These are phyloP conservation scores for Botrylloides violaceus DNA, from an alignment of 23 tunicate species.

Conservation along the genomic window DNA sequence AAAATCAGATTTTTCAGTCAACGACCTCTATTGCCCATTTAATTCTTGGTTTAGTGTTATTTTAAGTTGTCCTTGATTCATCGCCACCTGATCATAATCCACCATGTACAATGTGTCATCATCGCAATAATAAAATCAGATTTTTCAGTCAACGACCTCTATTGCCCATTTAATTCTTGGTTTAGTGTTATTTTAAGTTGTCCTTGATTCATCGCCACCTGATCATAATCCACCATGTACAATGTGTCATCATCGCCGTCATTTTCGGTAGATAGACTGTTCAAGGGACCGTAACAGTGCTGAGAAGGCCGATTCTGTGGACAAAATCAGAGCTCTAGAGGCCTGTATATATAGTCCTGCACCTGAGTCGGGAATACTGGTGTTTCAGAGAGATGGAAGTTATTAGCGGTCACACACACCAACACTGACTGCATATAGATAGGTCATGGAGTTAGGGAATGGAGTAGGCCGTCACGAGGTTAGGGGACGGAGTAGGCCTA, in stretches of 20 bases:
- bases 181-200: not conserved
- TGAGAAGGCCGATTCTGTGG: not conserved
- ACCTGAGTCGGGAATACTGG: too few species aligned
- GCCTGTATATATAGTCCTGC: too few species aligned
- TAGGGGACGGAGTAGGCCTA: too few species aligned
- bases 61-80: conserved; percentile 20
- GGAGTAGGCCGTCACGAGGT: too few species aligned
- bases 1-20: too few species aligned
- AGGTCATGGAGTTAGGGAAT: too few species aligned
- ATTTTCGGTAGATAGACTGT: not conserved
- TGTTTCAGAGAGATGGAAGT: too few species aligned
- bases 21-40: not conserved
- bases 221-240: conserved; percentile 84
- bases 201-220: conserved; percentile 33
- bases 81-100: conserved; percentile 60
- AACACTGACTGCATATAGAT: too few species aligned
- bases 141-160: too few species aligned
- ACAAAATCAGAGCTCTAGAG: too few species aligned
- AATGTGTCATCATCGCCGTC: conserved; percentile 45
- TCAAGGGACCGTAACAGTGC: conserved; percentile 20
- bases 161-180: not conserved
- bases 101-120: conserved; percentile 71
- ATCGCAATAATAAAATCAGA: too few species aligned
- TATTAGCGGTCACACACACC: too few species aligned
- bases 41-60: conserved; percentile 3